Conservation (phyloP, 2,888 invertebrate genomes). For the Amblyjoppa proteus region DNA sequence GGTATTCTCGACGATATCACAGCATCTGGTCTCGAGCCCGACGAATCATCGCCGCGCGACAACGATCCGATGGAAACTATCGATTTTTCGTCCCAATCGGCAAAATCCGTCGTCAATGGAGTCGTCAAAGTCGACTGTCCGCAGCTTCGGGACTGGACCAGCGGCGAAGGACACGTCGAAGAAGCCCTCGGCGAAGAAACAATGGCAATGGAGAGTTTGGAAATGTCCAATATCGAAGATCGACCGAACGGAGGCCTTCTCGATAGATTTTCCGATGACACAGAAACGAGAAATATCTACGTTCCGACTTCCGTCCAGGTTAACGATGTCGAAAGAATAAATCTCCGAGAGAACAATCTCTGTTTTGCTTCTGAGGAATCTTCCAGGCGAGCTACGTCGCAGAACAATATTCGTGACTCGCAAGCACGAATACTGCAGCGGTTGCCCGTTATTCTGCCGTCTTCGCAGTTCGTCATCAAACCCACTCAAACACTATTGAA, state of each 20-base stretch:
- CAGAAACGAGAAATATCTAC: conserved; percentile 37
- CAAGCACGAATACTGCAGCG: conserved; percentile 78
- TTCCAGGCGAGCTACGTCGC: conserved; percentile 64
- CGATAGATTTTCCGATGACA: conserved; percentile 19
- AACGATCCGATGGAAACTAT: conserved; percentile 39
- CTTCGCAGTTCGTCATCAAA: conserved; percentile 80
- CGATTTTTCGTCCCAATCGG: conserved; percentile 36
- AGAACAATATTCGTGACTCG: conserved; percentile 68
- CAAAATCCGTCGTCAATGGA: neutral
- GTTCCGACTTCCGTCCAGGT: conserved; percentile 30
- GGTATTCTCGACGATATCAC: conserved; percentile 62
- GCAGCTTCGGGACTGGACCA: conserved; percentile 38
- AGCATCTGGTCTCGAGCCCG: conserved; percentile 41
- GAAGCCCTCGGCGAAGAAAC: conserved; percentile 43
- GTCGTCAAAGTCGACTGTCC: conserved; percentile 50
- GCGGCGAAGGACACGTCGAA: conserved; percentile 17
- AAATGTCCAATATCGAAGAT: conserved; percentile 26
- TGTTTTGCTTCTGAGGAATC: neutral
- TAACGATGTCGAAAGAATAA: neutral
- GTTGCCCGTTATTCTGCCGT: conserved; percentile 76
- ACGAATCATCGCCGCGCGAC: conserved; percentile 15
- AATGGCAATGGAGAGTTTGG: conserved; percentile 46
- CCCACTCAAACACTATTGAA: conserved; percentile 78
- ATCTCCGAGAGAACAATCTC: neutral
- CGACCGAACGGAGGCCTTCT: conserved; percentile 10